phyloP scores from a whole-genome alignment of 2,113 vertebrate genomes.

The Halichoeres trimaculatus region DNA sequence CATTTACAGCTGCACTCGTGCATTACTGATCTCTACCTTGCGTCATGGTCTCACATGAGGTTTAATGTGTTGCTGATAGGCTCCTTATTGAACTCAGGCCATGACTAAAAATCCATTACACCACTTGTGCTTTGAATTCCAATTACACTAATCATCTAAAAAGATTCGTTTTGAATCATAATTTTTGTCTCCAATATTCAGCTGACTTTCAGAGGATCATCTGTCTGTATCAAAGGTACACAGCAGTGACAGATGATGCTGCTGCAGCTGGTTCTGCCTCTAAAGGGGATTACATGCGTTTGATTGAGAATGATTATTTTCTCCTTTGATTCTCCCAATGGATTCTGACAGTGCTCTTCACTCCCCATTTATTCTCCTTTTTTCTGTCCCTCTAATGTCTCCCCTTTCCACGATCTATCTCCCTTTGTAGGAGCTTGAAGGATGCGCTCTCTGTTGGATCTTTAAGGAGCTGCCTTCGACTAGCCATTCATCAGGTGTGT shows the following conservation, averaged over 20 bases:
- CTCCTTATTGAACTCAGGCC: conserved; percentile 43
- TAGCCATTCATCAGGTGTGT: conserved; percentile 48
- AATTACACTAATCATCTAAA: conserved; percentile 53
- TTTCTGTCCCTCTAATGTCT: conserved; percentile 43
- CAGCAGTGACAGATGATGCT: conserved; percentile 39
- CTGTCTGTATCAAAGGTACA: conserved; percentile 52
- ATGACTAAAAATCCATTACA: conserved; percentile 52
- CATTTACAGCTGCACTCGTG: conserved; percentile 60
- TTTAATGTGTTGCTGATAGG: conserved; percentile 52
- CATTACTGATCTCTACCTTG: conserved; percentile 64
- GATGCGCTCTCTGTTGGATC: conserved; percentile 41
- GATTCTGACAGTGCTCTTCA: conserved; percentile 43
- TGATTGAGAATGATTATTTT: conserved; percentile 61
- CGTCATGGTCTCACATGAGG: conserved; percentile 55
- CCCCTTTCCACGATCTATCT: conserved; percentile 32
- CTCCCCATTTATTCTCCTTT: conserved; percentile 37
- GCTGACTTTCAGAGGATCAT: conserved; percentile 49
- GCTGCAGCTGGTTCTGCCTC: conserved; percentile 50
- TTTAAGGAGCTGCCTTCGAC: conserved; percentile 22
- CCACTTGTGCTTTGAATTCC: conserved; percentile 48
- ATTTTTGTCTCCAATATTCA: conserved; percentile 38
- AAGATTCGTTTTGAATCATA: conserved; percentile 49
- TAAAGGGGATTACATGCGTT: conserved; percentile 50
- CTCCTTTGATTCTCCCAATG: conserved; percentile 43
- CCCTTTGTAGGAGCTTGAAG: conserved; percentile 39